Conservation (phyloP, 2,113 vertebrate species). For the Ictidomys tridecemlineatus region DNA sequence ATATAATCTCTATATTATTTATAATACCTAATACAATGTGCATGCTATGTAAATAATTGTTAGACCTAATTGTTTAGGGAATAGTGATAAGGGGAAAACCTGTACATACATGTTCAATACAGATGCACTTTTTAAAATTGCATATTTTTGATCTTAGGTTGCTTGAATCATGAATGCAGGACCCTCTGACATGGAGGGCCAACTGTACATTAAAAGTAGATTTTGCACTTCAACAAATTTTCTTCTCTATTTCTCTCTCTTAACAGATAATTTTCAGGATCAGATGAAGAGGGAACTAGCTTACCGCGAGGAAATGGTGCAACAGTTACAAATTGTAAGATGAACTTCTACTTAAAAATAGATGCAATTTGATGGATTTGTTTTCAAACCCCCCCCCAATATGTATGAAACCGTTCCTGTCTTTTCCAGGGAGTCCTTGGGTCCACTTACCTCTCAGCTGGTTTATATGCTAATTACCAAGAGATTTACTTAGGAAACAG, state of each 20-base stretch:
- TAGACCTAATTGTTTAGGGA: neutral
- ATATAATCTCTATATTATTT: neutral
- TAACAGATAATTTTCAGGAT: constrained; percentile 97
- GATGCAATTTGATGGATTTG: neutral
- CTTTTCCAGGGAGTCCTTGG: constrained; percentile 55
- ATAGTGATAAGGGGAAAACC: neutral
- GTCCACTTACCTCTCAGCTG: constrained; percentile 77
- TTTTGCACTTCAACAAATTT: constrained; percentile 59
- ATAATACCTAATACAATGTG: neutral
- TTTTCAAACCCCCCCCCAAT: neutral
- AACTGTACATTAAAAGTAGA: neutral
- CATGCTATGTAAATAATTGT: neutral
- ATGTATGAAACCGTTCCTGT: fast-evolving
- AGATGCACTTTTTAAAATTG: neutral
- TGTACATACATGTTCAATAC: neutral
- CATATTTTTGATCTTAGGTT: neutral
- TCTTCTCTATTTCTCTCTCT: constrained; percentile 45
- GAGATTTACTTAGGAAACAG: constrained; percentile 86
- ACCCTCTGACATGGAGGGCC: neutral
- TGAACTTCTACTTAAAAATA: constrained; percentile 61
- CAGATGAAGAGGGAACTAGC: constrained; percentile 99
- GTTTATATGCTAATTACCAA: constrained; percentile 85
- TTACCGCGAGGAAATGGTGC: constrained; percentile 99
- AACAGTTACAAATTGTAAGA: constrained; percentile 98
- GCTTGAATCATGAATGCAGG: neutral